Conservation (phyloP, 2,797 vertebrate genomes). For the Pseudocheirus occidentalis region DNA sequence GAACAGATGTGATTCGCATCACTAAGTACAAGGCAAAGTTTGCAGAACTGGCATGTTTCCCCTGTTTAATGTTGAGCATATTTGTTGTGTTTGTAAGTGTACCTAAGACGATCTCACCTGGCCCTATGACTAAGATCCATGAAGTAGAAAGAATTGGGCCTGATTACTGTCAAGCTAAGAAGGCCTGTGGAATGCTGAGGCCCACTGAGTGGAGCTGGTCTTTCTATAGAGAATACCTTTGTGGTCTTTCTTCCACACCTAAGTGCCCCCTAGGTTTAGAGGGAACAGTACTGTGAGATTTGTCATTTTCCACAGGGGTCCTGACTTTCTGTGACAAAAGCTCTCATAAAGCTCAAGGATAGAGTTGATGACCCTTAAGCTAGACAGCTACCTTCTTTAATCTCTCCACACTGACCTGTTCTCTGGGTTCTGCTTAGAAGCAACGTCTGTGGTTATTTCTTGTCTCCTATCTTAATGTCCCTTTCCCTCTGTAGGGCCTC, state of each 20-base stretch:
- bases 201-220: background rate
- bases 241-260: background rate
- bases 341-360: background rate
- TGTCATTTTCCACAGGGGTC: constrained; percentile 10
- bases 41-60: background rate
- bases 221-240: background rate
- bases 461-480: constrained; percentile 2
- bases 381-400: background rate
- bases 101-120: background rate
- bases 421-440: background rate
- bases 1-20: background rate
- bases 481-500: constrained; percentile 10
- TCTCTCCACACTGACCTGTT: background rate
- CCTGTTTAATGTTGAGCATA: background rate
- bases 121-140: background rate
- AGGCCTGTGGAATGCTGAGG: background rate
- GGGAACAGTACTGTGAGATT: background rate
- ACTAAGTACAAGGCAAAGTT: background rate
- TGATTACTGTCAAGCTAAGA: background rate
- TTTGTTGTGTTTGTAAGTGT: background rate
- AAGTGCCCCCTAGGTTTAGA: background rate
- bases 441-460: background rate
- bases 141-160: background rate
- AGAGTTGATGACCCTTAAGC: background rate
- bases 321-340: background rate